Conservation (phyloP, 2,113 vertebrate genomes). For the Planiliza haematocheilus region DNA sequence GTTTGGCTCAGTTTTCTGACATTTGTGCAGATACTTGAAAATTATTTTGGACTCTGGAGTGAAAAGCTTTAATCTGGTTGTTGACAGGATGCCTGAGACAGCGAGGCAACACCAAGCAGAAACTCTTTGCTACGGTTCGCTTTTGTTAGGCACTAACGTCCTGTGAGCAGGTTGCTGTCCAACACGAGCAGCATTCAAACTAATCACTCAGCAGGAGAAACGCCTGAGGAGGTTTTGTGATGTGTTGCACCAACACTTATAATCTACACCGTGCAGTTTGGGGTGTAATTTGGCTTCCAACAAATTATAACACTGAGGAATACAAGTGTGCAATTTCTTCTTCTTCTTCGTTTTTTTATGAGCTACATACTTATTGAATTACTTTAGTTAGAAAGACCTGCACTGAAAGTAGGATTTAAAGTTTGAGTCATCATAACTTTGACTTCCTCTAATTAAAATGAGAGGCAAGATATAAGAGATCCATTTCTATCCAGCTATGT, state of each 20-base stretch:
- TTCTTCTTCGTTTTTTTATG: neutral
- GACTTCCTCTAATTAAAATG: neutral
- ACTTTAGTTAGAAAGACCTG: neutral
- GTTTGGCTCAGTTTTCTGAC: constrained; percentile 49
- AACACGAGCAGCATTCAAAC: constrained; percentile 16
- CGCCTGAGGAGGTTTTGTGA: constrained; percentile 3
- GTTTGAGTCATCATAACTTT: neutral
- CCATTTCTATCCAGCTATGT: neutral
- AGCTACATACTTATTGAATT: neutral
- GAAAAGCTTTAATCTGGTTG: constrained; percentile 54
- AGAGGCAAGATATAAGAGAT: neutral
- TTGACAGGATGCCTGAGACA: constrained; percentile 23
- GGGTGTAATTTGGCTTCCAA: neutral
- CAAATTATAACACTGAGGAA: neutral
- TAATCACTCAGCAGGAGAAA: constrained; percentile 29
- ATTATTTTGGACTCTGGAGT: constrained; percentile 11
- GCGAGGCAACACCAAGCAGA: constrained; percentile 14
- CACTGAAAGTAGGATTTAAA: neutral
- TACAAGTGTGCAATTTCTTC: neutral
- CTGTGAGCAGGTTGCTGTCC: constrained; percentile 27
- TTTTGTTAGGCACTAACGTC: constrained; percentile 35
- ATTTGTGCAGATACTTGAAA: constrained; percentile 52
- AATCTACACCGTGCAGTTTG: neutral
- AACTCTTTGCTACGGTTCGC: constrained; percentile 34
- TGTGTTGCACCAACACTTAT: constrained; percentile 12